A percentile compares a stretch with the other conserved stretches of the same genome.
Conservation (phyloP, 2,888 invertebrate species). For the Acanthosoma haemorrhoidale region DNA sequence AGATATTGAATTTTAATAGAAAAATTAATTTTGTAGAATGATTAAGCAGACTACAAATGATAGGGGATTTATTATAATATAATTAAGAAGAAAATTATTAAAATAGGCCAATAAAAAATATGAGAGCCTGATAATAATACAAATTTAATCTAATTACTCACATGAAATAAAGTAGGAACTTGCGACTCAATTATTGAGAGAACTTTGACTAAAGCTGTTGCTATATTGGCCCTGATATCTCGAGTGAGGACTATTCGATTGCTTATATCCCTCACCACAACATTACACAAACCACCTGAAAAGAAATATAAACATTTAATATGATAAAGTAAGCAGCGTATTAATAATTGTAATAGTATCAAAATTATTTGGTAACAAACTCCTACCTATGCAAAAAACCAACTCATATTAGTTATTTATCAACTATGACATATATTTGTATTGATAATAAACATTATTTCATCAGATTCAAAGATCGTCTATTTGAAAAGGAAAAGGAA, state of each 20-base stretch:
- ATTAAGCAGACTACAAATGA: no score
- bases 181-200: constrained; percentile 66
- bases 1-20: no score
- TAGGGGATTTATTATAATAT: no score
- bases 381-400: no score
- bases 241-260: constrained; percentile 64
- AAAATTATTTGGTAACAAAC: no score
- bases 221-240: constrained; percentile 81
- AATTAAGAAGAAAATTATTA: not conserved
- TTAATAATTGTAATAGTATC: no score
- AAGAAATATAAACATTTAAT: constrained; percentile 30
- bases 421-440: no score
- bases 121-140: not conserved
- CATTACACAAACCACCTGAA: constrained; percentile 60
- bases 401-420: no score
- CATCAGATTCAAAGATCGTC: not conserved
- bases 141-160: constrained; percentile 42
- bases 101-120: not conserved
- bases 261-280: constrained; percentile 63
- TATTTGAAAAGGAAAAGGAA: not conserved
- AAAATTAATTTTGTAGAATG: no score
- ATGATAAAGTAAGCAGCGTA: no score
- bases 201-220: constrained; percentile 70
- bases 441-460: no score
- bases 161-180: constrained; percentile 67